Base-by-base conservation (phyloP, 37 sponge, comb jelly and placozoan species). In the Haliclona indistincta region DNA sequence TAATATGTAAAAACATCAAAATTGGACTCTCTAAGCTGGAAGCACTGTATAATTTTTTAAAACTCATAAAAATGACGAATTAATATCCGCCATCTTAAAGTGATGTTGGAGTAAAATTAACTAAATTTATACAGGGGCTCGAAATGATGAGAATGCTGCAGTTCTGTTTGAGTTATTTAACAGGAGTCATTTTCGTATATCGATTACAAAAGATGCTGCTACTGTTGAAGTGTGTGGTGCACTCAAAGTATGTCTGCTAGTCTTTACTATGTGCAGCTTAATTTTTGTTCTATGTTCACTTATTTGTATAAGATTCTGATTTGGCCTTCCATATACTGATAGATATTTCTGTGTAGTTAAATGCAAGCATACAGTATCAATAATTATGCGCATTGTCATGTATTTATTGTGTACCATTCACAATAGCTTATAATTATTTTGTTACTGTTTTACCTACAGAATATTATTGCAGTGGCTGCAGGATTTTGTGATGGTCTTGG, bases 171-270 rank as follows among this genome's bases (percentile, higher is more conserved):
- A 66, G 38, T 70, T 94, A 28, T 94, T 97, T 73, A 43, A 85
- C 45, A 83, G 86, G 37, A 56, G 65, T 10, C 75, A 79, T 55
- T 97, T 97, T 76, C 40, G 77, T 30, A 71, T 86, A 26, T 84
- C 65, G 38, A 64, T 97, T 5, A 74, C 79, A 22, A 32, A 63
- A 28, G 99, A 98, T 81, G 66, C 74, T 7, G 72, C 86, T 32
- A 87, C 96, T 34, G 99, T 98, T 15, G 99, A 98, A 80, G 55
- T 98, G 23, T 98, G 99, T 82, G 99, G 99, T 0, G 99, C 99
- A 1, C 56, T 98, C 61, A 98, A 98, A 79, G 94, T 93, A 64
- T 32, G 73, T 26, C 2, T 26, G 15, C 29, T 35, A 54, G 26
- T 4, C 20, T 15, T 56, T 33, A n/a, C 28, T 15, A 34, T 67